phyloP scores from a whole-genome alignment of 1,140 invertebrate genomes.

The Planococcus citri region DNA sequence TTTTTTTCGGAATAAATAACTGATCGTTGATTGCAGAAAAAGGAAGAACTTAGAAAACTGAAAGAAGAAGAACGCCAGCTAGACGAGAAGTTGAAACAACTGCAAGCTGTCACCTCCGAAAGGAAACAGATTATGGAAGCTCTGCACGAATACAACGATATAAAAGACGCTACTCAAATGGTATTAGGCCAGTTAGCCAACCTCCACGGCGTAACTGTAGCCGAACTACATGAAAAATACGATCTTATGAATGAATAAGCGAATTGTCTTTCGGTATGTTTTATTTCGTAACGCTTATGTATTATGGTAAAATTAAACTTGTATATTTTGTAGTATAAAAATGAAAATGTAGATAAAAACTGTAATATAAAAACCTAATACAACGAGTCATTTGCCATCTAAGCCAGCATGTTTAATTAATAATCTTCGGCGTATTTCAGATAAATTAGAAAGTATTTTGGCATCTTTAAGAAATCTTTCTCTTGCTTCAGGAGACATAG shows the following conservation, averaged over 20 bases:
- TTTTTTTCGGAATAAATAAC: too few relatives aligned
- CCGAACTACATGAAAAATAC: background rate
- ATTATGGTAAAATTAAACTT: too few relatives aligned
- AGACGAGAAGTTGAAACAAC: background rate
- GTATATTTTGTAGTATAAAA: too few relatives aligned
- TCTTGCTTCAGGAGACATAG: background rate
- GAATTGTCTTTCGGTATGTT: too few relatives aligned
- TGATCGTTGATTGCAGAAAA: background rate
- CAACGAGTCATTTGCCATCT: too few relatives aligned
- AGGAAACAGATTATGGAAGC: background rate
- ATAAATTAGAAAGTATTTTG: conserved; percentile 1
- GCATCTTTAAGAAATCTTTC: background rate
- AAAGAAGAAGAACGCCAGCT: background rate
- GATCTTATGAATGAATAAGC: background rate
- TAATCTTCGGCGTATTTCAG: conserved; percentile 9
- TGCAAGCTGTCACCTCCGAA: background rate
- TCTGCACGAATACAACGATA: background rate
- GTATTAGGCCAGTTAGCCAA: background rate
- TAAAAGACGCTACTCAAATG: background rate
- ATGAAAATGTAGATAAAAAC: too few relatives aligned
- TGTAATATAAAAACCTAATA: too few relatives aligned
- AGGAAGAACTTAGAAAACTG: background rate
- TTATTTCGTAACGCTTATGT: too few relatives aligned
- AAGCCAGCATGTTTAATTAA: background rate
- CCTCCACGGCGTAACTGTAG: background rate